Evolutionary conservation across 2,888 invertebrate genomes (phyloP).

Genomic region (Drosophila rellima): DNA sequence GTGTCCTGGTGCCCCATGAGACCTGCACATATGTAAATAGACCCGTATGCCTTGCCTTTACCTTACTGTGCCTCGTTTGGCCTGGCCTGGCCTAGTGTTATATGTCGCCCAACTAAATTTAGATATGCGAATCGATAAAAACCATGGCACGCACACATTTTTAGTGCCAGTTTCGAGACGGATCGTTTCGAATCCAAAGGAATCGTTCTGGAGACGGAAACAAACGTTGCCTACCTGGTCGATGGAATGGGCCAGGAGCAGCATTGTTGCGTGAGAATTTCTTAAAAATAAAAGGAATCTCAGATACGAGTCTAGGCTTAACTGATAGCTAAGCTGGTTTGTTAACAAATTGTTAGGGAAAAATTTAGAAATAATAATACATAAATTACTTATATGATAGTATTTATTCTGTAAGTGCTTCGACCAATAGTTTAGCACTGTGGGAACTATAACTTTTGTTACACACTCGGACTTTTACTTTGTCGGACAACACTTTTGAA

Average conservation of each 20-base stretch:
- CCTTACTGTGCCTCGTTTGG: not conserved
- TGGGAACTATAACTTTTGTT: conserved; percentile 48
- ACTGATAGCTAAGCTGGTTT: conserved; percentile 20
- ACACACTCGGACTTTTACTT: not conserved
- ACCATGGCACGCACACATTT: conserved; percentile 68
- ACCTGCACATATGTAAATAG: conserved; percentile 43
- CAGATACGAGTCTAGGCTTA: not conserved
- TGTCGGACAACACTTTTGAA: conserved; percentile 4
- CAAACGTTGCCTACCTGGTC: not conserved
- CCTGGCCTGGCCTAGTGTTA: conserved; percentile 31
- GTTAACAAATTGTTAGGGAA: conserved; percentile 23
- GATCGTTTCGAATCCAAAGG: conserved; percentile 2
- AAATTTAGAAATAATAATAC: conserved; percentile 3
- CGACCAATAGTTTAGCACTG: conserved; percentile 17
- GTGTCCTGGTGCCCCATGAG: conserved; percentile 39
- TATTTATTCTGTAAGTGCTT: not conserved
- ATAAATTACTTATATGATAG: conserved; percentile 22
- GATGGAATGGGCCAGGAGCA: not conserved
- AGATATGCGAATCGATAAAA: conserved; percentile 71
- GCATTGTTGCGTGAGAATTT: conserved; percentile 26
- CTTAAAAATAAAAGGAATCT: conserved; percentile 5
- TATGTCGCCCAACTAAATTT: conserved; percentile 71
- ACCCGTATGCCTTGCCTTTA: conserved; percentile 13
- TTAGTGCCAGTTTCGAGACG: conserved; percentile 51
- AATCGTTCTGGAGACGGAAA: conserved; percentile 10